Evolutionary conservation across 2,888 invertebrate species (phyloP), one percentile per base, ranked within the genome.

Genomic region (Noctua fimbriata): DNA sequence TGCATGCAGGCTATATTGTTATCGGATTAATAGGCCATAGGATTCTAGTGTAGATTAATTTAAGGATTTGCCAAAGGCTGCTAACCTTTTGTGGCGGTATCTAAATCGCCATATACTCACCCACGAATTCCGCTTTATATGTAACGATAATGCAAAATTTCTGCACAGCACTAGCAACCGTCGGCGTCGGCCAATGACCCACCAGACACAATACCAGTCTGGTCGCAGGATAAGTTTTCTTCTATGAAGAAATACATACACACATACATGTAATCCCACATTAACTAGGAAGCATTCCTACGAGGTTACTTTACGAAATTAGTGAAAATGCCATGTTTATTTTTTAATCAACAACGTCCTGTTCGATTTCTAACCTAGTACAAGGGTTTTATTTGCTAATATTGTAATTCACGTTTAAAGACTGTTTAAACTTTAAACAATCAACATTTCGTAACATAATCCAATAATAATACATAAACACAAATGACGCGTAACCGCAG

Each of bases 1-100:
- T 94, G 93, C 91, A 93, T 93, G 91, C 91, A 87, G 73, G 82
- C 90, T 89, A 91, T 90, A 82, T 91, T 92, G 94, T 95, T 94
- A 95, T 91, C 87, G 90, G 93, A 94, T 94, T 93, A 94, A 86
- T 90, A 89, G 87, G 60, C 69, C 83, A 28, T 24, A 67, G 69
- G n/a, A 90, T 94, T 94, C 94, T 49, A 1, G 21, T 14, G 32
- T 41, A 55, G 24, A 55, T 60, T 52, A 6, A 52, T 82, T 65
- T 65, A 44, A 16, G 41, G 49, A 52, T 28, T 84, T 44, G 5
- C 32, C 44, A 52, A 58, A 52, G 36, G 21, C n/a, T 4, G 2
- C 16, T 0, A 28, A 60, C 0, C 1, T 76, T 60, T 32, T 21
- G 18, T 16, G 7, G 7, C 7, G 28, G 60, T 60, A 28, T 28